phyloP scores from a whole-genome alignment of 1,140 invertebrate species.

The Gonatopus flavifemur region DNA sequence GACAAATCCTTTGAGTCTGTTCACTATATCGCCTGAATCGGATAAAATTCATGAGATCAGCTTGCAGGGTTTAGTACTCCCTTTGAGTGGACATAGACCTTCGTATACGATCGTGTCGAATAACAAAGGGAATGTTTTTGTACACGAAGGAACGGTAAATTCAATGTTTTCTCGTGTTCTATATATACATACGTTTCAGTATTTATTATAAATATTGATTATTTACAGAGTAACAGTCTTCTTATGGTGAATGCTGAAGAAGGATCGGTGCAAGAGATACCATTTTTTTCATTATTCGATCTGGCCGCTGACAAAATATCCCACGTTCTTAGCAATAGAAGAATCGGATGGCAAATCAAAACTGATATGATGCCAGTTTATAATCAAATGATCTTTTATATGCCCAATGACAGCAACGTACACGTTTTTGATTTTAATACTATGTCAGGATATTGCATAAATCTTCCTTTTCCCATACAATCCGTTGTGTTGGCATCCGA shows the following conservation, averaged over 20 bases:
- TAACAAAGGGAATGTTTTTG: slow-evolving; percentile 36
- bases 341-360: slow-evolving; percentile 40
- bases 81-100: slow-evolving; percentile 27
- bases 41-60: slow-evolving; percentile 42
- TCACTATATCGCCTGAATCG: slow-evolving; percentile 48
- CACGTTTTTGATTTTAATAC: slow-evolving; percentile 49
- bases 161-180: background rate
- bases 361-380: slow-evolving; percentile 34
- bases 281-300: slow-evolving; percentile 43
- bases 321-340: slow-evolving; percentile 31
- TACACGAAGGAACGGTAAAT: slow-evolving; percentile 53
- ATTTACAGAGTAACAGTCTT: slow-evolving; percentile 44
- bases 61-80: slow-evolving; percentile 36
- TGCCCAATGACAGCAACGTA: slow-evolving; percentile 39
- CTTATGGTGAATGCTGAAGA: slow-evolving; percentile 39
- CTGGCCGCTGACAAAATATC: slow-evolving; percentile 43
- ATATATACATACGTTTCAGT: background rate
- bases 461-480: slow-evolving; percentile 47
- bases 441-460: slow-evolving; percentile 41
- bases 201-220: slow-evolving; percentile 5
- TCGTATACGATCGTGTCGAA: slow-evolving; percentile 37
- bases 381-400: slow-evolving; percentile 43
- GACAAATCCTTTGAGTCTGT: slow-evolving; percentile 60
- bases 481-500: slow-evolving; percentile 41
- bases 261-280: slow-evolving; percentile 33